Percentiles rank a stretch among this genome's conserved stretches.
phyloP scores from a whole-genome alignment of 2,888 invertebrate species.

The Acholoe squamosa region DNA sequence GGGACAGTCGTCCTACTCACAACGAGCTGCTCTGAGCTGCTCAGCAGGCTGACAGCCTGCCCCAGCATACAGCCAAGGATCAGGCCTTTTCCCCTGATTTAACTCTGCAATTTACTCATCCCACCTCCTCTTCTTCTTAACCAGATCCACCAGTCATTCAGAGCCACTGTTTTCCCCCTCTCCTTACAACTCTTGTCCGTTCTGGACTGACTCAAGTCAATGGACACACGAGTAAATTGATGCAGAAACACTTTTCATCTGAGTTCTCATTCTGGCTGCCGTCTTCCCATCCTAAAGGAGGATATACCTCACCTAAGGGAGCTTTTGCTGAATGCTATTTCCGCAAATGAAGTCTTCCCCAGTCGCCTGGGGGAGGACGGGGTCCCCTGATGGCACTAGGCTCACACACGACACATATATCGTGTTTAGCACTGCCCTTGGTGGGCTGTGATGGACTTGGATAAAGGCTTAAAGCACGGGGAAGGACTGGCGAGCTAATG shows the following conservation, averaged over 20 bases:
- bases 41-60: background rate
- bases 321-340: background rate
- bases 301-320: background rate
- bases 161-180: background rate
- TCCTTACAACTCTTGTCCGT: background rate
- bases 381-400: background rate
- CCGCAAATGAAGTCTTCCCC: slow-evolving; percentile 10
- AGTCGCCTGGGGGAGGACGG: background rate
- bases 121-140: background rate
- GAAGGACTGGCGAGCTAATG: background rate
- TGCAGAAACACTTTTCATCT: background rate
- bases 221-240: background rate
- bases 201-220: background rate
- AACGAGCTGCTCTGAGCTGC: slow-evolving; percentile 4
- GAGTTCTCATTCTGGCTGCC: background rate
- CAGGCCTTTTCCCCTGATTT: background rate
- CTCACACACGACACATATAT: background rate
- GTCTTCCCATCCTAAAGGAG: background rate
- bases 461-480: background rate
- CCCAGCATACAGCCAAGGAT: background rate
- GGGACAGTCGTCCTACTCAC: slow-evolving; percentile 2
- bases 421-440: background rate
- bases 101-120: background rate
- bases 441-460: background rate
- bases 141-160: background rate